Base-by-base conservation (phyloP, 1,140 invertebrate genomes). In the Ceratoteleas bidentatus region DNA sequence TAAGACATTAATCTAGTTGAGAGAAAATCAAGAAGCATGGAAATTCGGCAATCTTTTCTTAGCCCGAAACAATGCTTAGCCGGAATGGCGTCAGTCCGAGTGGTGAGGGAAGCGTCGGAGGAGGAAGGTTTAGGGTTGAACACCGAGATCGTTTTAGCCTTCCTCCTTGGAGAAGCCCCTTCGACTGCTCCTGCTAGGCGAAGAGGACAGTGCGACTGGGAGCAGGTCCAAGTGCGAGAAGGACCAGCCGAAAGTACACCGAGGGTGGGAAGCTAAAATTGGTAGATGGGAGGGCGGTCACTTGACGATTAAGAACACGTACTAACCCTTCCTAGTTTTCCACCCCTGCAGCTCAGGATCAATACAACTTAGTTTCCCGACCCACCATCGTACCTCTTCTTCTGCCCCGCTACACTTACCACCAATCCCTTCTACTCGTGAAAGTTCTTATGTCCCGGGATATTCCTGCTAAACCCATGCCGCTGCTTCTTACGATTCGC, bases 251-350 rank as follows among this genome's bases (percentile, higher is more conserved):
- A 77, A 78, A 81, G 62, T 64, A 69, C 66, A 58, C 16, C 65
- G 83, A 78, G 85, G 72, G 82, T 85, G 70, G 84, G 84, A 84
- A 80, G 79, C 79, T 79, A 83, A 85, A 85, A 87, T 82, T 85
- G 84, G 85, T 84, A 84, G 87, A 83, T 72, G 85, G 84, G 88
- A 87, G 89, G 90, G 89, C 88, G 90, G 90, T 91, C 91, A 92
- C 90, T 92, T 91, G 90, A 90, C 90, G 91, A 92, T 92, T 92
- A 92, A 92, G 91, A 92, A 92, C 91, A 92, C 91, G 91, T 92
- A 92, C 89, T 90, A 89, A 88, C 88, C 90, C 88, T 90, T 89
- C 86, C 90, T 88, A 90, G 89, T 90, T 91, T 90, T 89, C 90
- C 89, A 89, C 87, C 88, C 87, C 88, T 89, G 86, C 87, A 88